Evolutionary conservation across 2,888 invertebrate genomes (phyloP).

Genomic region (Drosophila crucigera): DNA sequence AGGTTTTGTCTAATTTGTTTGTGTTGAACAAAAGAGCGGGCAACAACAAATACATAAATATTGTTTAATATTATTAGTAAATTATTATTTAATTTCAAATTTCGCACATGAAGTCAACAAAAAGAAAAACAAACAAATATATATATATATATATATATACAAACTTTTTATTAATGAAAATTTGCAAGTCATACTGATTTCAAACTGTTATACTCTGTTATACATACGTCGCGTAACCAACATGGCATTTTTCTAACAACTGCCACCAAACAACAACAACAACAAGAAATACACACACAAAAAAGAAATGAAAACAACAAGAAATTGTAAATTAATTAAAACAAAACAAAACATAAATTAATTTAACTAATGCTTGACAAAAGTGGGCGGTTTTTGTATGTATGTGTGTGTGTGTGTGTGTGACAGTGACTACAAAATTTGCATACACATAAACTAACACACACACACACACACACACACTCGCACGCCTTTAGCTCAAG

Average conservation of each 20-base stretch:
- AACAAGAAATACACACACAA: slow-evolving; percentile 22
- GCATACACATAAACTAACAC: slow-evolving; percentile 11
- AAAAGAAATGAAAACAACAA: slow-evolving; percentile 16
- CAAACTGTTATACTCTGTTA: slow-evolving; percentile 60
- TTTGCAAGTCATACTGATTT: slow-evolving; percentile 1
- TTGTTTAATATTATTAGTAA: slow-evolving; percentile 67
- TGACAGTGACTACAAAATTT: background rate
- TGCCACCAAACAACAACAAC: slow-evolving; percentile 37
- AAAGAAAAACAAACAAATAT: background rate
- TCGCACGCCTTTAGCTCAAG: slow-evolving; percentile 23
- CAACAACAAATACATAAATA: slow-evolving; percentile 10
- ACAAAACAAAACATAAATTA: slow-evolving; percentile 2
- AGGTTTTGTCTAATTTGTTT: slow-evolving; percentile 38
- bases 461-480: slow-evolving; percentile 21
- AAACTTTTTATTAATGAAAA: background rate
- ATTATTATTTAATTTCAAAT: slow-evolving; percentile 54
- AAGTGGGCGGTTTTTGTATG: slow-evolving; percentile 10
- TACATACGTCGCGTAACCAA: slow-evolving; percentile 45
- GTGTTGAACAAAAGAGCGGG: slow-evolving; percentile 19
- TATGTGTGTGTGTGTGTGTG: background rate
- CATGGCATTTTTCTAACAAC: slow-evolving; percentile 63
- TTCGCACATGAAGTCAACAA: slow-evolving; percentile 41
- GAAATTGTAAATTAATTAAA: slow-evolving; percentile 49
- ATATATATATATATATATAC: slow-evolving; percentile 6
- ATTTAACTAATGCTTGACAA: slow-evolving; percentile 20